Conservation (phyloP, 92 coral and sea anemone species). For the Micromussa lordhowensis region DNA sequence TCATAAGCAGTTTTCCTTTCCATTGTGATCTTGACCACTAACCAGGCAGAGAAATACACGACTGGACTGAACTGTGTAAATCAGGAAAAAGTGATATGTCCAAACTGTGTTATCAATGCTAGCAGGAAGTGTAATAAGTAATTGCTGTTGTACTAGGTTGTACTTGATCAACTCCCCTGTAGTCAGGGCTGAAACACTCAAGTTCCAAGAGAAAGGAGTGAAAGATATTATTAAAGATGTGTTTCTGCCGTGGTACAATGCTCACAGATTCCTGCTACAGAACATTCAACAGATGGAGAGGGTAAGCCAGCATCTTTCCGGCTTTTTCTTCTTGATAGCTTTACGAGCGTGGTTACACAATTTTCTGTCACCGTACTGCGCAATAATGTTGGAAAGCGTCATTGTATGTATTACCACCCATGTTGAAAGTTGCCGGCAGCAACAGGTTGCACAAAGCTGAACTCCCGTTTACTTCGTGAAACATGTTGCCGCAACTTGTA, state of each 20-base stretch:
- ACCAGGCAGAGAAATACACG: no score
- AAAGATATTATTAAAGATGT: conserved; percentile 98
- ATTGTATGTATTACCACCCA: no score
- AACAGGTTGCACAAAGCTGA: no score
- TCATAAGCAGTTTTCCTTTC: no score
- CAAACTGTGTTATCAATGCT: no score
- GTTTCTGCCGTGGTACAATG: conserved; percentile 98
- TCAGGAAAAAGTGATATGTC: background rate
- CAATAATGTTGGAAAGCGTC: no score
- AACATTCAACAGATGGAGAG: conserved; percentile 87
- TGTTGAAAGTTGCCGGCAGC: no score
- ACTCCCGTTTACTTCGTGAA: no score
- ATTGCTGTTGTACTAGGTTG: conserved; percentile 64
- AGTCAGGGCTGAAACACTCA: conserved; percentile 96
- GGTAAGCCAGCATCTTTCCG: conserved; percentile 61
- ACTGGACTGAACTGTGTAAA: background rate
- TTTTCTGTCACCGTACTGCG: no score
- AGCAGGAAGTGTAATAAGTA: background rate
- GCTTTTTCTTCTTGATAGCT: background rate
- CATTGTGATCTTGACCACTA: no score
- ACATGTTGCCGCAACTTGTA: no score
- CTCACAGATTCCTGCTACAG: conserved; percentile 93
- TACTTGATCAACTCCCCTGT: conserved; percentile 98
- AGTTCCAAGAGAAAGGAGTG: conserved; percentile 98
- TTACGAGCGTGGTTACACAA: no score